Evolutionary conservation across 2,888 invertebrate species (phyloP).

Genomic region (Amphipyra tragopoginis): DNA sequence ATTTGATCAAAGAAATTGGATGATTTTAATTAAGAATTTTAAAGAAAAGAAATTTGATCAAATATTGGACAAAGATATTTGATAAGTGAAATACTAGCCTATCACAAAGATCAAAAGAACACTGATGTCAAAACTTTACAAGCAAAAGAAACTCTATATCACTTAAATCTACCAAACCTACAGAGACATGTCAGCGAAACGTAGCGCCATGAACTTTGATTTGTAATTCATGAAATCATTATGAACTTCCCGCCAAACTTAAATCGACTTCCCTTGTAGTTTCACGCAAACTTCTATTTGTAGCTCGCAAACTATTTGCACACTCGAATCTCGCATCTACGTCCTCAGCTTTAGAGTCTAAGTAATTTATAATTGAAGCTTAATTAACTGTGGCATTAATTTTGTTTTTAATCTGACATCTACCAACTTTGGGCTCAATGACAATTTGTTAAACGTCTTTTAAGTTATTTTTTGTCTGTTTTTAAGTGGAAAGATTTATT

Average conservation of each 20-base stretch:
- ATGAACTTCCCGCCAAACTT: conserved; percentile 69
- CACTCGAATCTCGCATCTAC: conserved; percentile 34
- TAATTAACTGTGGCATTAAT: conserved; percentile 7
- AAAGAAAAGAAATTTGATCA: too few relatives aligned
- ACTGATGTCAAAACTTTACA: conserved; percentile 19
- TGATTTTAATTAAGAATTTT: too few relatives aligned
- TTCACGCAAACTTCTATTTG: conserved; percentile 46
- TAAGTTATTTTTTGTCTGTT: conserved; percentile 54
- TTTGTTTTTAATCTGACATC: conserved; percentile 58
- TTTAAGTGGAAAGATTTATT: conserved; percentile 55
- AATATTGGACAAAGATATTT: too few relatives aligned
- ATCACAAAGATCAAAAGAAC: conserved; percentile 2
- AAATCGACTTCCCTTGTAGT: conserved; percentile 74
- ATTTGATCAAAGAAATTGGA: too few relatives aligned
- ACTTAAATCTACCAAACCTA: conserved; percentile 27
- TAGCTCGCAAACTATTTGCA: conserved; percentile 1
- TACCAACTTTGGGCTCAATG: conserved; percentile 55
- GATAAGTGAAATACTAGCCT: neutral
- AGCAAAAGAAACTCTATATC: conserved; percentile 6
- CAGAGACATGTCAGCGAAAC: conserved; percentile 56
- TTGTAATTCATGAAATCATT: conserved; percentile 73
- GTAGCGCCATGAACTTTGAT: conserved; percentile 61
- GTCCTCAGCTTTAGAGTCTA: neutral
- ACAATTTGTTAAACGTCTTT: conserved; percentile 61
- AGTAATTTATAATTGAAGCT: conserved; percentile 1